Evolutionary conservation across 1,140 invertebrate genomes (phyloP).

Genomic region (Anagrus nilaparvatae): DNA sequence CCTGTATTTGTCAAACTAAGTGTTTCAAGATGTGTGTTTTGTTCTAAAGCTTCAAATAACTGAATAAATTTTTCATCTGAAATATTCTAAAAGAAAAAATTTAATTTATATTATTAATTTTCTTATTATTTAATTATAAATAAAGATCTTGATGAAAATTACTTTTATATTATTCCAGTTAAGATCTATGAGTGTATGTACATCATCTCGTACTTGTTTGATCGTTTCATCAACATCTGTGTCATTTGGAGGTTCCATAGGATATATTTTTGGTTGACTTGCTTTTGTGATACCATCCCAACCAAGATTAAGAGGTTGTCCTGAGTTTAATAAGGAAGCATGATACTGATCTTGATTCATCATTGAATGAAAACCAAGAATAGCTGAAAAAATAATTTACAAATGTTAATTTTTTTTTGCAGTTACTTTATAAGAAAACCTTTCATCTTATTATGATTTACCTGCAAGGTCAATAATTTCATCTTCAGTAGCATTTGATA

Average conservation of each 20-base stretch:
- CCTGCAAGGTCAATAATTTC: slow-evolving; percentile 98
- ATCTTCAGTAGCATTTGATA: slow-evolving; percentile 84
- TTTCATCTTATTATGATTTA: too few relatives aligned
- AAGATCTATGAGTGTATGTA: slow-evolving; percentile 74
- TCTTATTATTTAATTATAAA: slow-evolving; percentile 8
- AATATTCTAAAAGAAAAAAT: slow-evolving; percentile 68
- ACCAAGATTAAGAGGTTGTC: slow-evolving; percentile 73
- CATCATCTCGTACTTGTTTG: slow-evolving; percentile 78
- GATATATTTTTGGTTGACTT: slow-evolving; percentile 80
- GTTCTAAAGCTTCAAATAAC: slow-evolving; percentile 78
- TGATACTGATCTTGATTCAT: slow-evolving; percentile 99
- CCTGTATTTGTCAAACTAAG: slow-evolving; percentile 90
- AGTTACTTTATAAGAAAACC: too few relatives aligned
- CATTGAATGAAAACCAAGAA: slow-evolving; percentile 98
- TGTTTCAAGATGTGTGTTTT: slow-evolving; percentile 85
- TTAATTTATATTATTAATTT: neutral
- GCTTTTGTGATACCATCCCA: slow-evolving; percentile 93
- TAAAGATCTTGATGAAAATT: too few relatives aligned
- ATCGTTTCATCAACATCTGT: slow-evolving; percentile 89
- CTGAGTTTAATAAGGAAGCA: slow-evolving; percentile 86
- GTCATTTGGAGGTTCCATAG: slow-evolving; percentile 85
- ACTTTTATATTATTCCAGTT: slow-evolving; percentile 98
- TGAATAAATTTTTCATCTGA: slow-evolving; percentile 90
- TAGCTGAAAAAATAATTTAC: slow-evolving; percentile 55
- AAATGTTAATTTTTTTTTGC: neutral